Conservation (phyloP, 1,140 invertebrate genomes). For the silkworm (Bombyx mori) region DNA sequence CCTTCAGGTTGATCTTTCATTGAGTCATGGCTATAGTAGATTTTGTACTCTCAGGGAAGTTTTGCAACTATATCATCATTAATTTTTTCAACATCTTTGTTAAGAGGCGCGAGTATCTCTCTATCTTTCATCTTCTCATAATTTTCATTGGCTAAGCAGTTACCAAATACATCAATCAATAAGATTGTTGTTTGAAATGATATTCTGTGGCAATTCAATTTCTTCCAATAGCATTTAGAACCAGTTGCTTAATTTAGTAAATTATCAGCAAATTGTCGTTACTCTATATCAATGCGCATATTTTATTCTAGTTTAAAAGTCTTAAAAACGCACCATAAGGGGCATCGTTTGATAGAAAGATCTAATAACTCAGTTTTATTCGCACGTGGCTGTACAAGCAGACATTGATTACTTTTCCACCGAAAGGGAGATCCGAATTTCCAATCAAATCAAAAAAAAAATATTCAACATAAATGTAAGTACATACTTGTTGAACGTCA, state of each 20-base stretch:
- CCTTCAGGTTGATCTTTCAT: conserved; percentile 15
- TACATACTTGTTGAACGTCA: too few species aligned
- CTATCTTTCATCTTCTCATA: conserved; percentile 8
- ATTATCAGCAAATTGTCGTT: conserved; percentile 11
- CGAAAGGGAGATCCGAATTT: too few species aligned
- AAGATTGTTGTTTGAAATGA: conserved; percentile 16
- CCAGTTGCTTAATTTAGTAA: conserved; percentile 17
- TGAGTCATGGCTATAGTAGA: conserved; percentile 9
- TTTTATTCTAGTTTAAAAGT: conserved; percentile 17
- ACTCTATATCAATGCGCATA: conserved; percentile 10
- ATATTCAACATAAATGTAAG: too few species aligned
- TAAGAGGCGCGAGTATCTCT: conserved; percentile 17
- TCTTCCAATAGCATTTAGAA: conserved; percentile 15
- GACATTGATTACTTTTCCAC: too few species aligned
- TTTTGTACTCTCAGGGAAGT: conserved; percentile 6
- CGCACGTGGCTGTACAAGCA: too few species aligned
- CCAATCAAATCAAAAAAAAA: too few species aligned
- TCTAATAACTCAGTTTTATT: conserved; percentile 20
- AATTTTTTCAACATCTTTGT: conserved; percentile 15
- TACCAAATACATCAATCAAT: conserved; percentile 11
- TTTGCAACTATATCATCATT: conserved; percentile 16
- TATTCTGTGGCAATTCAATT: conserved; percentile 19
- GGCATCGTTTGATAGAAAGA: conserved; percentile 18
- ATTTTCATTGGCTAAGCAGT: conserved; percentile 13
- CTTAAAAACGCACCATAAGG: conserved; percentile 17